phyloP scores from a whole-genome alignment of 2,888 invertebrate genomes.

The Altica lythri region DNA sequence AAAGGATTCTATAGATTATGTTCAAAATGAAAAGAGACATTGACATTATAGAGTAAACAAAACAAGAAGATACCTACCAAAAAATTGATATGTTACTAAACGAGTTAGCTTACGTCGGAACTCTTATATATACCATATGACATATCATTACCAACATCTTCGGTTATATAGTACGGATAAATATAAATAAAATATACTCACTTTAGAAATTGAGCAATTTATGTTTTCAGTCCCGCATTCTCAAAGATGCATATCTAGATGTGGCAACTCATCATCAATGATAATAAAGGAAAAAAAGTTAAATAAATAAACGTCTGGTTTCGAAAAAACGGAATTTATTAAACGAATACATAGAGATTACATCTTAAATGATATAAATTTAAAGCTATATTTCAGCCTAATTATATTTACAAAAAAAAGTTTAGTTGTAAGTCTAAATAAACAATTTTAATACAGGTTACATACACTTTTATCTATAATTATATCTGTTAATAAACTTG shows the following conservation, averaged over 20 bases:
- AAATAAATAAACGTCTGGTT: conserved; percentile 21
- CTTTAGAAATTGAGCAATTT: conserved; percentile 30
- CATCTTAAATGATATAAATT: conserved; percentile 30
- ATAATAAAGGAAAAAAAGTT: conserved; percentile 25
- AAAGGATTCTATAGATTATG: too few species aligned
- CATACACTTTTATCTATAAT: too few species aligned
- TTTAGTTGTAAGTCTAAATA: neutral
- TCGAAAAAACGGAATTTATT: conserved; percentile 29
- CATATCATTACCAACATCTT: too few species aligned
- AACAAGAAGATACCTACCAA: too few species aligned
- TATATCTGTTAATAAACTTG: too few species aligned
- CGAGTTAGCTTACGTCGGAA: too few species aligned
- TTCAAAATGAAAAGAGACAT: too few species aligned
- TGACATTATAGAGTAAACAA: too few species aligned
- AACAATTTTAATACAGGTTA: too few species aligned
- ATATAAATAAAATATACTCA: conserved; percentile 27
- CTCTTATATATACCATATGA: too few species aligned
- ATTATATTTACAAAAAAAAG: conserved; percentile 33
- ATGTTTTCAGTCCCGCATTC: conserved; percentile 26
- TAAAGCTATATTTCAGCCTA: conserved; percentile 45
- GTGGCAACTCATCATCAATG: conserved; percentile 25
- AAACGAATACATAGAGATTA: conserved; percentile 30
- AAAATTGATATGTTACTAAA: too few species aligned
- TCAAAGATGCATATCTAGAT: conserved; percentile 28
- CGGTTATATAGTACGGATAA: too few species aligned